Evolutionary conservation across 2,888 invertebrate species (phyloP).

Genomic region (Ypsolopha scabrella): DNA sequence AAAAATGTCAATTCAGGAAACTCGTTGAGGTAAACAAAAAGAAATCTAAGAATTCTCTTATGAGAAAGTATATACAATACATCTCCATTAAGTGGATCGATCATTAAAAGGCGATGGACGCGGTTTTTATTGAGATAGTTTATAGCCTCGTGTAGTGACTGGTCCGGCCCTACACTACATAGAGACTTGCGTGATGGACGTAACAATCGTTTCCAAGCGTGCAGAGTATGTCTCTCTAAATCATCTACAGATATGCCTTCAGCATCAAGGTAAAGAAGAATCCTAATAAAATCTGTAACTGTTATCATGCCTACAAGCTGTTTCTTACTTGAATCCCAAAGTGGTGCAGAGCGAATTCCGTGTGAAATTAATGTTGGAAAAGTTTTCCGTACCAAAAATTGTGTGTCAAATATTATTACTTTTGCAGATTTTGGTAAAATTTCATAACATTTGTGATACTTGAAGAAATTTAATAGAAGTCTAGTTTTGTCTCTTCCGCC

Average conservation of each 20-base stretch:
- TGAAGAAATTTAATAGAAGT: conserved; percentile 59
- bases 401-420: conserved; percentile 63
- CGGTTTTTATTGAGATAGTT: conserved; percentile 54
- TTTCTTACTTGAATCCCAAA: conserved; percentile 60
- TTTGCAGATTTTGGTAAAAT: conserved; percentile 63
- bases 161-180: conserved; percentile 51
- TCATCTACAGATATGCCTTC: conserved; percentile 57
- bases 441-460: conserved; percentile 64
- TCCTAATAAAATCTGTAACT: conserved; percentile 60
- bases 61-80: conserved; percentile 60
- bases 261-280: conserved; percentile 48
- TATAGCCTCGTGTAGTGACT: conserved; percentile 60
- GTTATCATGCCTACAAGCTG: conserved; percentile 61
- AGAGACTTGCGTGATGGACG: conserved; percentile 48
- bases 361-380: conserved; percentile 62
- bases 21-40: conserved; percentile 62
- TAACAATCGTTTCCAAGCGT: conserved; percentile 58
- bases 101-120: conserved; percentile 54
- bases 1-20: conserved; percentile 63
- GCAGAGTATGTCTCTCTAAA: conserved; percentile 55
- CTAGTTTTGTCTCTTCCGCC: conserved; percentile 62
- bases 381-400: conserved; percentile 58
- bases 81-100: conserved; percentile 51
- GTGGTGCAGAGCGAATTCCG: conserved; percentile 58
- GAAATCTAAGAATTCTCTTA: conserved; percentile 57